Percentiles rank a stretch among this genome's conserved stretches.
Evolutionary conservation across 2,113 vertebrate species (phyloP).

Genomic region (Bubo blakistoni): DNA sequence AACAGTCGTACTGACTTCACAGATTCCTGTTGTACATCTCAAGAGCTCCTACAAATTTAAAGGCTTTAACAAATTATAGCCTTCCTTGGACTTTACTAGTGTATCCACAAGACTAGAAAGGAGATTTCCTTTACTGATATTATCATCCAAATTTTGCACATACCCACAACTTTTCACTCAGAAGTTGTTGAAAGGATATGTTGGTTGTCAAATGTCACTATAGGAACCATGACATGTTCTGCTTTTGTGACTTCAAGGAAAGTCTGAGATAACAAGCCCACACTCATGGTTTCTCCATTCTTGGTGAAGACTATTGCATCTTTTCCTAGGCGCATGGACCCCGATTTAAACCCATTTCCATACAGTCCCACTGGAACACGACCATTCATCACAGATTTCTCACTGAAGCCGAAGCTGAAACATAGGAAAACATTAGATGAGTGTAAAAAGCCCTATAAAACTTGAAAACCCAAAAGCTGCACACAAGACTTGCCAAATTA

Average conservation of each 20-base stretch:
- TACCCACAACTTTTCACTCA: no score
- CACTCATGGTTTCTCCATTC: constrained; percentile 77
- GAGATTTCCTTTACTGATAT: neutral
- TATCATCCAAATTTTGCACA: neutral
- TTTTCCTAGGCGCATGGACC: constrained; percentile 93
- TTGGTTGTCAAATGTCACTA: constrained; percentile 72
- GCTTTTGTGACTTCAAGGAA: constrained; percentile 83
- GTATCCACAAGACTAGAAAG: neutral
- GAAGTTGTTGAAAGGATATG: constrained; percentile 83
- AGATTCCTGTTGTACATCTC: neutral
- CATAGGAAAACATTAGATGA: neutral
- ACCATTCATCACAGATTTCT: constrained; percentile 84
- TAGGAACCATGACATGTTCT: constrained; percentile 87
- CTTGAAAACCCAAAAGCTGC: neutral
- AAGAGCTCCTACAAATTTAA: neutral
- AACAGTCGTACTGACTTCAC: neutral
- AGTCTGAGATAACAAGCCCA: constrained; percentile 93
- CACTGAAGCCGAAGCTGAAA: constrained; percentile 93
- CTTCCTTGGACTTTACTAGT: neutral
- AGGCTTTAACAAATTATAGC: neutral
- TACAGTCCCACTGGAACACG: constrained; percentile 88
- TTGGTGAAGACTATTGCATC: constrained; percentile 94
- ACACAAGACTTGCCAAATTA: neutral
- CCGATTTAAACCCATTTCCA: constrained; percentile 97
- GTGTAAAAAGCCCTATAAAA: neutral